Percentiles rank a stretch among this genome's conserved stretches.
Evolutionary conservation across 2,113 vertebrate genomes (phyloP).

Genomic region (Alethe castanea): DNA sequence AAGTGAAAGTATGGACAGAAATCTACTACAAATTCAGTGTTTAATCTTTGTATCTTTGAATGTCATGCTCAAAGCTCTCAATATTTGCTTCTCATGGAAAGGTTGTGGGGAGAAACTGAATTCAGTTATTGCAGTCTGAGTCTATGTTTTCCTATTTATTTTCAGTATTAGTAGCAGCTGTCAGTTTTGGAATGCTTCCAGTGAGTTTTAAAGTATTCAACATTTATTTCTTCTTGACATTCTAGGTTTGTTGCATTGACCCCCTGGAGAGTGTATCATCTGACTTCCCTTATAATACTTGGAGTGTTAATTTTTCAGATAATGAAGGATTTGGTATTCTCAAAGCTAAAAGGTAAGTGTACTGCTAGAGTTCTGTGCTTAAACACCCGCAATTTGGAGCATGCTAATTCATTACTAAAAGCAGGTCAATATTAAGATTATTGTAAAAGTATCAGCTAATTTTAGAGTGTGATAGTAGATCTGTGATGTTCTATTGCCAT

Average conservation of each 20-base stretch:
- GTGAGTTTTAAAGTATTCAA: background rate
- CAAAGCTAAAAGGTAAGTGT: constrained; percentile 79
- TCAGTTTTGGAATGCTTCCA: background rate
- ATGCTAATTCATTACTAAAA: background rate
- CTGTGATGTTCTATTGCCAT: background rate
- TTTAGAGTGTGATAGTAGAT: background rate
- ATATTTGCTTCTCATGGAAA: background rate
- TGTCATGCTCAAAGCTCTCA: background rate
- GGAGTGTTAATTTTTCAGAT: constrained; percentile 78
- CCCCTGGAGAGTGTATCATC: constrained; percentile 80
- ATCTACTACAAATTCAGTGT: background rate
- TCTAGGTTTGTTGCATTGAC: constrained; percentile 85
- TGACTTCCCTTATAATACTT: constrained; percentile 78
- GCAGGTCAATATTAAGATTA: background rate
- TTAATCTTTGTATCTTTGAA: background rate
- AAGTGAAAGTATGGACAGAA: background rate
- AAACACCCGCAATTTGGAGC: background rate
- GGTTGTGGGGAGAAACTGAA: background rate
- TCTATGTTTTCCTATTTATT: background rate
- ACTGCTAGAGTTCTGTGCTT: background rate
- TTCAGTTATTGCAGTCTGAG: background rate
- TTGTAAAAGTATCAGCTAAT: background rate
- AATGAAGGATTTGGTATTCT: constrained; percentile 76
- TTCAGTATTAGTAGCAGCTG: background rate
- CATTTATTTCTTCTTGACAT: background rate